Conservation (phyloP, 2,797 vertebrate genomes). For the Ceyx erithaca region DNA sequence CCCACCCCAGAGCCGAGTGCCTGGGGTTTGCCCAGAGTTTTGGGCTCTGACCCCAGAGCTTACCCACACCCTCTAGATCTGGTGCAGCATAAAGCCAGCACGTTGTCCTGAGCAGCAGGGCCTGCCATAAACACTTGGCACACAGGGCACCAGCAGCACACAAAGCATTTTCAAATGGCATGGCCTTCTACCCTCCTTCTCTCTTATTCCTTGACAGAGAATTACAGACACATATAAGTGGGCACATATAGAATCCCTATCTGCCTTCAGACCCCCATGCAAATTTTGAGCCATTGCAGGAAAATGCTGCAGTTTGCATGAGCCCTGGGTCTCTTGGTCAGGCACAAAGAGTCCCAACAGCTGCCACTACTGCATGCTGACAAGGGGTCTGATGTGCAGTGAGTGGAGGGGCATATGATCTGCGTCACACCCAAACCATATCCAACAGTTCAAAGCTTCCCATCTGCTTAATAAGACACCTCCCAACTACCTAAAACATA, state of each 20-base stretch:
- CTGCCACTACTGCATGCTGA: neutral
- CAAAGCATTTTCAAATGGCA: neutral
- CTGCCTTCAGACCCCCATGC: neutral
- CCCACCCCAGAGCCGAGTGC: rapidly evolving
- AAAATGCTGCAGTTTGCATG: neutral
- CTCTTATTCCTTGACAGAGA: neutral
- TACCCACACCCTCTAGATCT: rapidly evolving
- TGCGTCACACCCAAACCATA: neutral
- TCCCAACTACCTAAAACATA: neutral
- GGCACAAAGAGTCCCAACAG: neutral
- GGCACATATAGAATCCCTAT: neutral
- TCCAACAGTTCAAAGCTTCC: neutral
- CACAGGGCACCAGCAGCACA: neutral
- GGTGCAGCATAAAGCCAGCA: neutral
- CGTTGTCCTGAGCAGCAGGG: neutral
- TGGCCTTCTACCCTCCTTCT: neutral
- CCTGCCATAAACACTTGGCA: neutral
- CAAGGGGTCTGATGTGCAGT: neutral
- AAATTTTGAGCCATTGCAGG: neutral
- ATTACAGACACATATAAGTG: neutral
- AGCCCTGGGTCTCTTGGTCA: neutral
- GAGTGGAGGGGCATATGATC: rapidly evolving
- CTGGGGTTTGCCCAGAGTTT: neutral
- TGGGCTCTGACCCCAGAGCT: neutral
- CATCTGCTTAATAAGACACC: neutral